These are phyloP conservation scores for Lates calcarifer DNA, from an alignment of 2,113 vertebrate genomes.

Conservation along the genomic window DNA sequence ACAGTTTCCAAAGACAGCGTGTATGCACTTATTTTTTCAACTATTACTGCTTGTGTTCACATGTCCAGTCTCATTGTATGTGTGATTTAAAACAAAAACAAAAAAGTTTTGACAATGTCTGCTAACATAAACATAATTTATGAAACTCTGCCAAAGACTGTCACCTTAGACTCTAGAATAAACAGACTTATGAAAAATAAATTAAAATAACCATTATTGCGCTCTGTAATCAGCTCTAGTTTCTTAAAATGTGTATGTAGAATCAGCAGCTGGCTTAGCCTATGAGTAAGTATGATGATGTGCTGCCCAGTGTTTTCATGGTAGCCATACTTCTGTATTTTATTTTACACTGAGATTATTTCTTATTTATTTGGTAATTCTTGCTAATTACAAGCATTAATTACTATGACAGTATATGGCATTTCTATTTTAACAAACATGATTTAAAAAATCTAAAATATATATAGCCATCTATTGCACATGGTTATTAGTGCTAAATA, in stretches of 20 bases:
- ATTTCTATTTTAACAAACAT: conserved; percentile 27
- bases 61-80: conserved; percentile 15
- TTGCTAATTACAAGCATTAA: conserved; percentile 13
- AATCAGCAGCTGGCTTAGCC: conserved; percentile 1
- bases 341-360: conserved; percentile 12
- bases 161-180: background rate
- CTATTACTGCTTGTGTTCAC: conserved; percentile 14
- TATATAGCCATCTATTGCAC: conserved; percentile 28
- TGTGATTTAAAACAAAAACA: conserved; percentile 10
- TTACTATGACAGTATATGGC: background rate
- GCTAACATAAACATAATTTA: conserved; percentile 4
- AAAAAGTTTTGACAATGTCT: background rate
- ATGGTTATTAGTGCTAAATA: conserved; percentile 15
- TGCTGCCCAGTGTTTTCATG: conserved; percentile 13
- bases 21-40: conserved; percentile 8
- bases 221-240: conserved; percentile 27
- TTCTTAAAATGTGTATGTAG: conserved; percentile 26
- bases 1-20: background rate
- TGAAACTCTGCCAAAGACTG: conserved; percentile 43
- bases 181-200: conserved; percentile 8
- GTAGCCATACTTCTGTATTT: conserved; percentile 25
- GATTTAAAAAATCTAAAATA: conserved; percentile 36
- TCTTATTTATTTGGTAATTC: conserved; percentile 24
- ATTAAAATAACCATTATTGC: background rate
- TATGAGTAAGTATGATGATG: background rate